Base-by-base conservation (phyloP, 2,888 invertebrate species). In the Brachyptera risi region DNA sequence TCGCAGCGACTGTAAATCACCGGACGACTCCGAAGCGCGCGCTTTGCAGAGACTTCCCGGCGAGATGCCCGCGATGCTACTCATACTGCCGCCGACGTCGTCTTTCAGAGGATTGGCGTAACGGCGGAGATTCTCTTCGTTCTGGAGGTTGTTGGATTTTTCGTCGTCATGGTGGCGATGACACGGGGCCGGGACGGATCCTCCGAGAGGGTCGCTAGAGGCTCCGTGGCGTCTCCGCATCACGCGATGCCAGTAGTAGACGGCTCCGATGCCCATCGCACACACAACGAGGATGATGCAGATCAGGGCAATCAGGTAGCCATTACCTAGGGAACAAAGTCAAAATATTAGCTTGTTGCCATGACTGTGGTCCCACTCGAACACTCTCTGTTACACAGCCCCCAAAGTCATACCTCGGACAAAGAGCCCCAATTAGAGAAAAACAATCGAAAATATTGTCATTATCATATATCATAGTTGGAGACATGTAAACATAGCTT, bases 71-170 rank as follows among this genome's bases (percentile, higher is more conserved):
- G 49, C 57, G 21, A 38, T 49, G 15, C 23, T 49, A 38, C 56
- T 56, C 24, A 23, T 35, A 7, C 47, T 42, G 27, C 61, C 44
- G 26, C 49, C 61, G 13, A 21, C 58, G 23, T 26, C 38, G 19
- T 56, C 61, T n/a, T 42, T 42, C 61, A 91, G 76, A 3, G 90
- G 89, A 76, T 91, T 91, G 49, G 87, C 85, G 75, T 89, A 90
- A 66, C 92, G 83, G 58, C 92, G 82, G 62, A 94, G 79, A 73
- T 92, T 93, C 75, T 94, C 93, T 73, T 92, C 92, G 74, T 92
- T 93, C 76, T 94, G 93, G 62, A 92, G 76, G 75, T 94, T 94
- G 75, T 94, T 94, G 2, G 92, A 90, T 73, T 92, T 92, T 71
- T 92, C 92, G 71, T 92, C 91, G 71, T 90, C 89, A 71, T 87